phyloP scores from a whole-genome alignment of 2,797 vertebrate genomes.

The Poecilia picta region DNA sequence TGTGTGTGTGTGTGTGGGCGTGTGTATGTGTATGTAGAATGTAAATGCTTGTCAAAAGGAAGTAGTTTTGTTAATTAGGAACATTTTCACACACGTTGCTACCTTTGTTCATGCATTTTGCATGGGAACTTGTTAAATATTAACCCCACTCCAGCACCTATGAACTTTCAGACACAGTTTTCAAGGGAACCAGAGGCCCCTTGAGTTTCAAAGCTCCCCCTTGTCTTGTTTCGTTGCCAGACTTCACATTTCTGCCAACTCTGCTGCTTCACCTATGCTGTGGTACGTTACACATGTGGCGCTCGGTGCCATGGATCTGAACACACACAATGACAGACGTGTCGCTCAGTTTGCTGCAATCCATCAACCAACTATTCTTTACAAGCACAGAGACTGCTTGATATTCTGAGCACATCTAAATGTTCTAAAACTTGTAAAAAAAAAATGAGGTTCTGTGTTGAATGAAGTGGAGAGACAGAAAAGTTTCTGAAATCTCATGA shows the following conservation, averaged over 20 bases:
- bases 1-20: no score
- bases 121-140: constrained; percentile 73
- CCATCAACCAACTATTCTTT: constrained; percentile 67
- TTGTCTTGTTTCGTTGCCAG: constrained; percentile 68
- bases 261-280: constrained; percentile 66
- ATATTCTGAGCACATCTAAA: constrained; percentile 84
- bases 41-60: constrained; percentile 53
- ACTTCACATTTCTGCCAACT: constrained; percentile 59
- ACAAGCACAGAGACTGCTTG: constrained; percentile 76
- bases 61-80: constrained; percentile 63
- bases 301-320: constrained; percentile 45
- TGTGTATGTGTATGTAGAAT: constrained; percentile 21
- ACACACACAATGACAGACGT: constrained; percentile 47
- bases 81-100: constrained; percentile 64
- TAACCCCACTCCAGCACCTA: constrained; percentile 72
- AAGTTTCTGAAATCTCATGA: constrained; percentile 60
- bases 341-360: constrained; percentile 38
- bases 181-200: constrained; percentile 67
- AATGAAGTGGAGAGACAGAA: constrained; percentile 65
- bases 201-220: constrained; percentile 60
- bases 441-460: constrained; percentile 62
- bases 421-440: constrained; percentile 76
- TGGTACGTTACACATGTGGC: constrained; percentile 39
- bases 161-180: constrained; percentile 74
- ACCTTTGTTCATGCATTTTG: constrained; percentile 72